Percentiles rank a stretch among this genome's conserved stretches.
phyloP scores from a whole-genome alignment of 2,888 invertebrate genomes.

The Invenusta paracnida region DNA sequence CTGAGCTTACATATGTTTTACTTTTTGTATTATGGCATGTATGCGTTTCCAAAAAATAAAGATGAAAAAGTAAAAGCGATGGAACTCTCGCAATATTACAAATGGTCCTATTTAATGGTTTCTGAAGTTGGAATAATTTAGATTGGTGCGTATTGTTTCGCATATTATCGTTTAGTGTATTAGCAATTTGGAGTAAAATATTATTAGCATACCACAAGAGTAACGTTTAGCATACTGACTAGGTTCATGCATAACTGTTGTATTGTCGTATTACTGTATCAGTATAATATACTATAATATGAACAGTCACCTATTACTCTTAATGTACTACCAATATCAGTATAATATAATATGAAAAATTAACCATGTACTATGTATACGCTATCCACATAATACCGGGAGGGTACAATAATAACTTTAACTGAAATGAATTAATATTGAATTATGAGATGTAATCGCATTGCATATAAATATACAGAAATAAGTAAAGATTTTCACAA shows the following conservation, averaged over 20 bases:
- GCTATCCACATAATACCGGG: no score
- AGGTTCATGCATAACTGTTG: neutral
- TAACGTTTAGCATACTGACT: neutral
- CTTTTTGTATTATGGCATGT: neutral
- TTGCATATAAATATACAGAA: neutral
- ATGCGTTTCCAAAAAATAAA: neutral
- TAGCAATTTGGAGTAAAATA: conserved; percentile 23
- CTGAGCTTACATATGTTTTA: neutral
- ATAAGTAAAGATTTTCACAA: conserved; percentile 2
- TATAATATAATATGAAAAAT: no score
- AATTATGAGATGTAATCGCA: neutral
- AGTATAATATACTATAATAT: no score
- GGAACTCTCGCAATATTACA: no score
- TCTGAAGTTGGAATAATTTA: neutral
- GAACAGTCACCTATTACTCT: no score
- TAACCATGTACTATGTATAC: no score
- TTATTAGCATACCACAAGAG: neutral
- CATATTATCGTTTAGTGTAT: conserved; percentile 2
- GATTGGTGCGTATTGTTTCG: neutral
- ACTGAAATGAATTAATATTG: conserved; percentile 6
- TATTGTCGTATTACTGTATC: no score
- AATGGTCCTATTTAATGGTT: neutral
- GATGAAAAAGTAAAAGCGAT: no score
- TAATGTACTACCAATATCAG: no score
- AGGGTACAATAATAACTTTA: no score